Conservation (phyloP, 1,140 invertebrate genomes). For the Atta texana region DNA sequence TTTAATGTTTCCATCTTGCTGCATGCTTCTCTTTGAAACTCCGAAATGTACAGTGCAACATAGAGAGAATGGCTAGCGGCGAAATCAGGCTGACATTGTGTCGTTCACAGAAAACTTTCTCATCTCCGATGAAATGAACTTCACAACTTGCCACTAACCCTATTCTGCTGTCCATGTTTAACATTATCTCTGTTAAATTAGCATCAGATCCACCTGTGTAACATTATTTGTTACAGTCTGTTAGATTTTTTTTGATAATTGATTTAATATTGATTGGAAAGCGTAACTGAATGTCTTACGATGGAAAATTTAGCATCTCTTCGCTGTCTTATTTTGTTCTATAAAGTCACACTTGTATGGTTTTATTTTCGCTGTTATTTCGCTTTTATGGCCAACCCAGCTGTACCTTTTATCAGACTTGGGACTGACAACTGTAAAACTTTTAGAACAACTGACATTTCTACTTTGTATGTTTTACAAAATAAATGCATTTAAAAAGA, state of each 20-base stretch:
- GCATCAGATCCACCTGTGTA: not conserved
- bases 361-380: slow-evolving; percentile 27
- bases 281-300: not conserved
- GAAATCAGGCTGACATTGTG: slow-evolving; percentile 55
- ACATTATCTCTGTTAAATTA: slow-evolving; percentile 44
- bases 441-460: not conserved
- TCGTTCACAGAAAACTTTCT: slow-evolving; percentile 56
- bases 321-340: not conserved
- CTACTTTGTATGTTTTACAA: not conserved
- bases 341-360: slow-evolving; percentile 6
- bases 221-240: not conserved
- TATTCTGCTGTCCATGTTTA: slow-evolving; percentile 36
- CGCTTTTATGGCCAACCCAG: slow-evolving; percentile 1
- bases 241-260: slow-evolving; percentile 21
- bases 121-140: slow-evolving; percentile 60
- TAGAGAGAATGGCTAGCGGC: slow-evolving; percentile 54
- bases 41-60: slow-evolving; percentile 31
- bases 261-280: not conserved
- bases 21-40: slow-evolving; percentile 52
- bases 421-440: slow-evolving; percentile 29
- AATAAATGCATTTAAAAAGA: not conserved
- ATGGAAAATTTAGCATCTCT: not conserved
- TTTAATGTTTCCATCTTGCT: slow-evolving; percentile 23
- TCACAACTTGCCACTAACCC: slow-evolving; percentile 53
- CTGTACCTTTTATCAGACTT: slow-evolving; percentile 35